Evolutionary conservation across 1,140 invertebrate species (phyloP).

Genomic region (Plectus sambesii): DNA sequence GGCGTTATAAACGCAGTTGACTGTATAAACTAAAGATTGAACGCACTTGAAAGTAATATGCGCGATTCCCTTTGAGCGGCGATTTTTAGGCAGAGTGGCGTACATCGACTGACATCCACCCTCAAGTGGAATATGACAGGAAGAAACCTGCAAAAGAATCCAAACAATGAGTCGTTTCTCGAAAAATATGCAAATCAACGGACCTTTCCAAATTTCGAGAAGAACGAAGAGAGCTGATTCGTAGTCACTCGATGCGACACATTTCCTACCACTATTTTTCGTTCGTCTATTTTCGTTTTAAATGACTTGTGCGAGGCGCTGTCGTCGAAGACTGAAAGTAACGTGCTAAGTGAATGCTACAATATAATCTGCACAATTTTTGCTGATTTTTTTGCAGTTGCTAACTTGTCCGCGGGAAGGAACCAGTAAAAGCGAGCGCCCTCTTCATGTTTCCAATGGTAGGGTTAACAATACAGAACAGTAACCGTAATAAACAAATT

Average conservation of each 20-base stretch:
- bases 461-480: no score
- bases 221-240: conserved; percentile 39
- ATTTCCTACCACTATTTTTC: conserved; percentile 37
- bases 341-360: conserved; percentile 1
- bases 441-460: conserved; percentile 27
- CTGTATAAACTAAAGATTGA: no score
- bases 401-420: conserved; percentile 4
- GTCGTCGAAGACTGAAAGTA: conserved; percentile 35
- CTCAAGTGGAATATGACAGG: conserved; percentile 33
- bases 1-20: no score
- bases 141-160: conserved; percentile 23
- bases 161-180: conserved; percentile 5
- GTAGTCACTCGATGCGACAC: conserved; percentile 35
- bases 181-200: conserved; percentile 8
- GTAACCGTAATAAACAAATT: no score
- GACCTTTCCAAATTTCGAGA: conserved; percentile 45
- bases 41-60: conserved; percentile 39
- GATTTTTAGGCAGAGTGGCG: conserved; percentile 35
- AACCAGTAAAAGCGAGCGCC: conserved; percentile 41
- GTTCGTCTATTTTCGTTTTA: conserved; percentile 25
- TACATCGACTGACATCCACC: conserved; percentile 36
- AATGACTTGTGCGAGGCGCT: conserved; percentile 9
- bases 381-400: conserved; percentile 4
- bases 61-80: conserved; percentile 30
- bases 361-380: not conserved